A percentile compares a stretch with the other conserved stretches of the same genome.
These are phyloP conservation scores for Dicyrtomina minuta DNA, from an alignment of 2,888 invertebrate genomes.

Conservation along the genomic window DNA sequence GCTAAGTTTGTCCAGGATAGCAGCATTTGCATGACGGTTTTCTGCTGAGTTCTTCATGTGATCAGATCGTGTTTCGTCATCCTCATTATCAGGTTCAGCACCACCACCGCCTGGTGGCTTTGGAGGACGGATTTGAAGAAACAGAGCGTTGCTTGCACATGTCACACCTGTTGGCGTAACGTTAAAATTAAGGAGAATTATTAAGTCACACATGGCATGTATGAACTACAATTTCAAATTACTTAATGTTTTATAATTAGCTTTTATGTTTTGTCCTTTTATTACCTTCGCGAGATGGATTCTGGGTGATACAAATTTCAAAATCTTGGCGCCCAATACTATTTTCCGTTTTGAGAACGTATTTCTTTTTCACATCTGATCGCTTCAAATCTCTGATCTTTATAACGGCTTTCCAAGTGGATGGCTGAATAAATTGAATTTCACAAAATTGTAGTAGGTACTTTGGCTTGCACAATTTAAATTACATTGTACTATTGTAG, in stretches of 20 bases:
- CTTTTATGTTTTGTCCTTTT: no score
- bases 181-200: not conserved
- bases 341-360: slow-evolving; percentile 41
- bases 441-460: no score
- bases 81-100: slow-evolving; percentile 5
- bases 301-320: slow-evolving; percentile 43
- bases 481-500: no score
- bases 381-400: slow-evolving; percentile 39
- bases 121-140: slow-evolving; percentile 5
- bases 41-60: not conserved
- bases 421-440: slow-evolving; percentile 27
- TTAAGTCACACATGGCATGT: no score
- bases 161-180: slow-evolving; percentile 9
- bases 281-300: slow-evolving; percentile 23
- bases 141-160: slow-evolving; percentile 20
- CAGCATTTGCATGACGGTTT: not conserved
- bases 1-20: slow-evolving; percentile 5
- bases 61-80: not conserved
- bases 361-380: slow-evolving; percentile 44
- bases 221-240: no score
- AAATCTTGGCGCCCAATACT: slow-evolving; percentile 44
- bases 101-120: not conserved
- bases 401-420: slow-evolving; percentile 38
- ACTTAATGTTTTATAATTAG: slow-evolving; percentile 4
- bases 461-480: no score